Evolutionary conservation across 2,888 invertebrate genomes (phyloP), one percentile per base, ranked within the genome.

Genomic region (Oligia strigilis): DNA sequence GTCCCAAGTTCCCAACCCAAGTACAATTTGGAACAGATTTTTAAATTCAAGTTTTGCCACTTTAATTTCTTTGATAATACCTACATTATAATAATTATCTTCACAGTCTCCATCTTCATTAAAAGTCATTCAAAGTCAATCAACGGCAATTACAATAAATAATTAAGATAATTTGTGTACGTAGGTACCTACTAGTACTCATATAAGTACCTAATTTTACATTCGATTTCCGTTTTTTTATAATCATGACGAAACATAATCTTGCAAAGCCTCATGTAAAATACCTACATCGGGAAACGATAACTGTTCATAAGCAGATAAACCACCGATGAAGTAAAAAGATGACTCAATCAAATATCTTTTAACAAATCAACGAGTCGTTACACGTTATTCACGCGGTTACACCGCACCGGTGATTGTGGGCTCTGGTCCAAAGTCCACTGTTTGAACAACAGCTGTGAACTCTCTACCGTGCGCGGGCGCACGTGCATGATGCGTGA

Each of bases 371-470:
- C 87, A 90, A 86, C 87, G 85, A 90, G 90, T 85, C 83, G 87
- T 89, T 89, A 85, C 88, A 91, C 90, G 93, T 92, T 93, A 92
- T 93, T 93, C 92, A 92, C 93, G 92, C 93, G 87, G 92, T 92
- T 90, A 92, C 92, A 93, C 93, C 94, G 95, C 93, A 93, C 93
- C 94, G 95, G 95, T 95, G 96, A 95, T 95, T 95, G 95, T 95
- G 91, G 90, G 91, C 91, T 88, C 92, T 93, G 91, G 96, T 96
- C 92, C 96, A 96, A 96, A 97, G 96, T 97, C 96, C 96, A 92
- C 88, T 90, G 90, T 90, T 90, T 90, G 89, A 90, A 91, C 92
- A 93, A 94, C 95, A 95, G 95, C 96, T 96, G 96, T 94, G 93
- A 92, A 93, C 94, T 93, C 93, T 92, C 93, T 93, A 93, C 92